Evolutionary conservation across 2,113 vertebrate genomes (phyloP).

Genomic region (Lampris incognitus): DNA sequence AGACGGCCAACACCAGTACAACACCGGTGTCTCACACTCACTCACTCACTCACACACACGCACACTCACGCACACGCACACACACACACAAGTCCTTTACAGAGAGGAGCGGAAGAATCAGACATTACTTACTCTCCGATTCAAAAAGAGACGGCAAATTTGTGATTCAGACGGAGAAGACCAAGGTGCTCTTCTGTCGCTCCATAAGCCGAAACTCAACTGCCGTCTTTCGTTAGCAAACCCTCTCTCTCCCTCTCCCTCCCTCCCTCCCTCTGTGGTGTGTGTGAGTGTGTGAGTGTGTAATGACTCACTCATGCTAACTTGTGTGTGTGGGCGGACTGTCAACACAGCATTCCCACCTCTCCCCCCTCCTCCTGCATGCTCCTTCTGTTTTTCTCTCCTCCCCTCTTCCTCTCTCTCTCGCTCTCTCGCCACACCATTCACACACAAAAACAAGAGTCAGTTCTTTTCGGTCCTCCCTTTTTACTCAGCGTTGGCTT

Average conservation of each 20-base stretch:
- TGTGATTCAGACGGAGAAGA: neutral
- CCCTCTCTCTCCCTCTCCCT: constrained; percentile 24
- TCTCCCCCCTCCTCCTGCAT: constrained; percentile 11
- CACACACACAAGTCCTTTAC: too few relatives aligned
- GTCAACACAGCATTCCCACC: constrained; percentile 41
- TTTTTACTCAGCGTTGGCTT: neutral
- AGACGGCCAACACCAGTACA: too few relatives aligned
- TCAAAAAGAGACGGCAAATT: too few relatives aligned
- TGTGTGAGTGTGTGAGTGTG: constrained; percentile 10
- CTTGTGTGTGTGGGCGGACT: constrained; percentile 55
- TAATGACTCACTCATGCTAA: constrained; percentile 70
- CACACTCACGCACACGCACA: too few relatives aligned
- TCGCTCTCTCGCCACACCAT: neutral
- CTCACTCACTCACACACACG: too few relatives aligned
- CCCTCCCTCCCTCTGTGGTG: neutral
- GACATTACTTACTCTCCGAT: too few relatives aligned
- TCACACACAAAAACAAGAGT: too few relatives aligned
- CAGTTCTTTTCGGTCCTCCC: neutral
- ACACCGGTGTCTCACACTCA: too few relatives aligned
- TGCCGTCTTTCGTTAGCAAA: constrained; percentile 31
- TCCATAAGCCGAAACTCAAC: constrained; percentile 29
- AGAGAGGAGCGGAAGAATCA: too few relatives aligned
- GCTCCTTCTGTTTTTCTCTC: constrained; percentile 35
- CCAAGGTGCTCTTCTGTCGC: neutral
- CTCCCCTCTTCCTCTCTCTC: constrained; percentile 1